These are phyloP conservation scores for Cyprichromis sp. DNA, from an alignment of 2,113 vertebrate genomes.

Conservation along the genomic window DNA sequence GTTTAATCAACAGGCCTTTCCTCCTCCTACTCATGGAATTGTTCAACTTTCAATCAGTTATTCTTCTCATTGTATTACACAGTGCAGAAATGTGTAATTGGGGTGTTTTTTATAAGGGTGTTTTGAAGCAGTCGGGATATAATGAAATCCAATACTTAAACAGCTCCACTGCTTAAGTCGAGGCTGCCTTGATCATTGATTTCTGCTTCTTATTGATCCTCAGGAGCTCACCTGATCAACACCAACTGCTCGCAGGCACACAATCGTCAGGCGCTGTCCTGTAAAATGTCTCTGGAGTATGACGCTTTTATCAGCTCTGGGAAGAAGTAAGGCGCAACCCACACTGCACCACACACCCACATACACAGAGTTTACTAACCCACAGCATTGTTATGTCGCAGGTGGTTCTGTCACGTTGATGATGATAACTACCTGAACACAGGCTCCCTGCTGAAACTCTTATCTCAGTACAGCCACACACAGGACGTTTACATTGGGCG, in stretches of 20 bases:
- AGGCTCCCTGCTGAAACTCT: slow-evolving; percentile 72
- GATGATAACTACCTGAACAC: slow-evolving; percentile 91
- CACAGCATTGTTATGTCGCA: neutral
- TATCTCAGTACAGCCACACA: slow-evolving; percentile 78
- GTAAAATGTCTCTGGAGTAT: slow-evolving; percentile 91
- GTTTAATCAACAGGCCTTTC: slow-evolving; percentile 5
- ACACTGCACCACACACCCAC: neutral
- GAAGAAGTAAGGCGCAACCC: slow-evolving; percentile 78
- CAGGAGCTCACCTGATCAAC: slow-evolving; percentile 80
- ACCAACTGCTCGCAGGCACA: slow-evolving; percentile 89
- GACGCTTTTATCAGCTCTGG: slow-evolving; percentile 81
- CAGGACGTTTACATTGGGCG: slow-evolving; percentile 87
- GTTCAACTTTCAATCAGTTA: slow-evolving; percentile 2
- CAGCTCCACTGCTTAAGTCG: neutral
- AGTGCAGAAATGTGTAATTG: neutral
- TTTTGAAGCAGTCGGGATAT: neutral
- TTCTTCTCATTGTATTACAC: neutral
- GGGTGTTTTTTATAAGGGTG: neutral
- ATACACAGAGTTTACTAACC: neutral
- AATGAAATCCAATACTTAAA: neutral
- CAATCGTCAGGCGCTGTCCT: slow-evolving; percentile 88
- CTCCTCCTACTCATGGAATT: neutral
- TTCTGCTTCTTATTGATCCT: neutral
- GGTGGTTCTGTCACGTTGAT: slow-evolving; percentile 93
- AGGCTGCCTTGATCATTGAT: neutral